Percentiles rank a stretch among this genome's conserved stretches.
phyloP scores from a whole-genome alignment of 2,113 vertebrate species.

The Lethenteron camtschaticum region DNA sequence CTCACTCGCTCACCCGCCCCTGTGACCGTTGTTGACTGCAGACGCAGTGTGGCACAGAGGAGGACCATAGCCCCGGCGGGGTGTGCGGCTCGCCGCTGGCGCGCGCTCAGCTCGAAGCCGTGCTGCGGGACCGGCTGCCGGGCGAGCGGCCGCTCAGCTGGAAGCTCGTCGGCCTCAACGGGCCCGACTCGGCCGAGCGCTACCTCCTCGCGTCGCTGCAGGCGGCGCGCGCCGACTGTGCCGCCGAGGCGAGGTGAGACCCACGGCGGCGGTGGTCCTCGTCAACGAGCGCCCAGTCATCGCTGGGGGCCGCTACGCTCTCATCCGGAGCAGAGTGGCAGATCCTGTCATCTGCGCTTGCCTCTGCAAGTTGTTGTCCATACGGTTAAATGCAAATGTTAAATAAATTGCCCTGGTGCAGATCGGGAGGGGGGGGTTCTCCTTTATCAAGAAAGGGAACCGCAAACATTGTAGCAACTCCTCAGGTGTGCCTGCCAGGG shows the following conservation, averaged over 20 bases:
- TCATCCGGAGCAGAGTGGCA: too few relatives aligned
- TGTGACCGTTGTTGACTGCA: constrained; percentile 11
- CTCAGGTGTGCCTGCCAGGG: too few relatives aligned
- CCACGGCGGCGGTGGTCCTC: background rate
- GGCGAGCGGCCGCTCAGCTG: constrained; percentile 72
- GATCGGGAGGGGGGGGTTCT: too few relatives aligned
- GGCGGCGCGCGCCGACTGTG: constrained; percentile 63
- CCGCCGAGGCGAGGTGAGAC: constrained; percentile 7
- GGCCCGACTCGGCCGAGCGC: constrained; percentile 21
- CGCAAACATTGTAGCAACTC: too few relatives aligned
- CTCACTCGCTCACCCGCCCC: too few relatives aligned
- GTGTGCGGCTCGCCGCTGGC: constrained; percentile 47
- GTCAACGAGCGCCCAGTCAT: too few relatives aligned
- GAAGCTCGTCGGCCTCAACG: constrained; percentile 56
- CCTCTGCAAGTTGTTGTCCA: too few relatives aligned
- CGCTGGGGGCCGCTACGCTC: too few relatives aligned
- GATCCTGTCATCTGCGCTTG: too few relatives aligned
- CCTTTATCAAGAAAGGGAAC: too few relatives aligned
- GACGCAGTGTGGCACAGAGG: constrained; percentile 52
- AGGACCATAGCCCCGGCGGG: constrained; percentile 49
- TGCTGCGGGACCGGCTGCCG: constrained; percentile 47
- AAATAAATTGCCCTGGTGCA: too few relatives aligned
- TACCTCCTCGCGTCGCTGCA: background rate
- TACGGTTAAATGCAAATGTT: too few relatives aligned
- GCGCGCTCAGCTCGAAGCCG: constrained; percentile 51